These are phyloP conservation scores for Propithecus perrieri DNA, from an alignment of 2,797 vertebrate genomes.

Conservation along the genomic window DNA sequence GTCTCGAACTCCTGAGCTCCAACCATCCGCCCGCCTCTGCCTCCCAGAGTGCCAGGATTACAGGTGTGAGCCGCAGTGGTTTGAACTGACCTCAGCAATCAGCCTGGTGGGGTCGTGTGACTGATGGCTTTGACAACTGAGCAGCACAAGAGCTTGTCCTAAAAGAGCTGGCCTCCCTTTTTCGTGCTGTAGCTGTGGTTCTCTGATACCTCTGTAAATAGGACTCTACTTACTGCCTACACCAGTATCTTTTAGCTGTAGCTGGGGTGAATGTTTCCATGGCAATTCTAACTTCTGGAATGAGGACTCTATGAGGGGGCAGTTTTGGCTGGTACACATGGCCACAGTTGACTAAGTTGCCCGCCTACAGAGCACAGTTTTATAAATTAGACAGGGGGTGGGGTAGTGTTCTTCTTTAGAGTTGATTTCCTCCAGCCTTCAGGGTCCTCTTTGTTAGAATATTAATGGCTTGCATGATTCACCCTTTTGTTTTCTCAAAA, in stretches of 20 bases:
- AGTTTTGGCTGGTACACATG: neutral
- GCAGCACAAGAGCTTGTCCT: neutral
- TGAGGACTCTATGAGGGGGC: conserved; percentile 1
- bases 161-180: neutral
- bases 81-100: neutral
- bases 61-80: neutral
- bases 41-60: no score
- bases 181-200: neutral
- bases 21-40: no score
- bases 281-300: conserved; percentile 46
- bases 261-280: conserved; percentile 56
- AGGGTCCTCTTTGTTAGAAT: neutral
- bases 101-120: neutral
- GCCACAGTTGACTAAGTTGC: neutral
- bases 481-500: neutral
- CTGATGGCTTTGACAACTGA: neutral
- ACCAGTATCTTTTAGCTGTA: neutral
- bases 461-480: neutral
- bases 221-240: neutral
- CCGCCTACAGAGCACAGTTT: neutral
- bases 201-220: neutral
- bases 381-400: neutral
- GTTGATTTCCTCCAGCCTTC: neutral
- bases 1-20: no score
- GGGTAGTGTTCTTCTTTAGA: neutral